Percentiles rank a stretch among this genome's conserved stretches.
phyloP scores from a whole-genome alignment of 2,113 vertebrate species.

The Percopsis transmontana region DNA sequence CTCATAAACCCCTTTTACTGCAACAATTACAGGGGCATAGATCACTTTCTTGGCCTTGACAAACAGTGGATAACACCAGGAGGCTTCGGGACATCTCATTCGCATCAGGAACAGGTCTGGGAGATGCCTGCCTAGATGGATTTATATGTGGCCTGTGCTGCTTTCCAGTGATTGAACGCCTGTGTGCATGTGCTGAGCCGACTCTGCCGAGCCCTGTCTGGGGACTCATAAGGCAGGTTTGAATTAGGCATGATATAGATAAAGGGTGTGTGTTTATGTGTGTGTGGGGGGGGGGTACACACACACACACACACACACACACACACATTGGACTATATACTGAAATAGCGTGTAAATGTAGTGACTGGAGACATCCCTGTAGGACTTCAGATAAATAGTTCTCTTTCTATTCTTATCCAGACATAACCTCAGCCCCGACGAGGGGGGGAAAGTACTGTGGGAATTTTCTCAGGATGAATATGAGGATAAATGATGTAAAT shows the following conservation, averaged over 20 bases:
- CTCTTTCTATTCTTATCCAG: constrained; percentile 36
- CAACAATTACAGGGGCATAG: constrained; percentile 64
- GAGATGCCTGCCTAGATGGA: constrained; percentile 71
- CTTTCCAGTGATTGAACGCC: constrained; percentile 74
- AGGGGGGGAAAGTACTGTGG: constrained; percentile 12
- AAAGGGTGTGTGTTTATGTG: constrained; percentile 43
- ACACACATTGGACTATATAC: constrained; percentile 70
- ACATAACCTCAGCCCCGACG: constrained; percentile 45
- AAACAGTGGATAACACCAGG: constrained; percentile 53
- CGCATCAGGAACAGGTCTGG: constrained; percentile 64
- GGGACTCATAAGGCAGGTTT: constrained; percentile 76
- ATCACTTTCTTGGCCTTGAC: constrained; percentile 66
- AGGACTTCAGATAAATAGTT: constrained; percentile 53
- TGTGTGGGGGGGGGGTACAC: too few species aligned
- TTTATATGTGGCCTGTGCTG: constrained; percentile 66
- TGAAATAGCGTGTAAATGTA: constrained; percentile 70
- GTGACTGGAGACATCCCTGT: constrained; percentile 69
- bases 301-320: too few species aligned
- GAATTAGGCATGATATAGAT: constrained; percentile 74
- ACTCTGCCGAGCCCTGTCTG: constrained; percentile 61
- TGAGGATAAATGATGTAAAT: constrained; percentile 23
- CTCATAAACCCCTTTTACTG: constrained; percentile 61
- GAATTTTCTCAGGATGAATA: constrained; percentile 45
- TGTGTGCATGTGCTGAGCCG: constrained; percentile 73
- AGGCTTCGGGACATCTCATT: constrained; percentile 70